phyloP scores from a whole-genome alignment of 1,140 invertebrate genomes.

The Pachypsylla venusta region DNA sequence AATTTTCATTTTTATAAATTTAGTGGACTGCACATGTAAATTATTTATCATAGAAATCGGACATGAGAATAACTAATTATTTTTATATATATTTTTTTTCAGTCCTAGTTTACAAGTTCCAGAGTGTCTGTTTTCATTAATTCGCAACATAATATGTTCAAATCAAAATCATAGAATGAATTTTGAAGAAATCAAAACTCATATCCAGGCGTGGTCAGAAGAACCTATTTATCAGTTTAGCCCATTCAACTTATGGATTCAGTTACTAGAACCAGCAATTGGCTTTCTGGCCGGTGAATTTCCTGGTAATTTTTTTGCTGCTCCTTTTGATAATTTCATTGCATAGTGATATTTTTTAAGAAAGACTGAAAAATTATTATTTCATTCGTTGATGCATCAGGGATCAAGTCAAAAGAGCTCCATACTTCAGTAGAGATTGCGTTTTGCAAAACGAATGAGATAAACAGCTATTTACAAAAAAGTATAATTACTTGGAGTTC shows the following conservation, averaged over 20 bases:
- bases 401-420: too few species aligned
- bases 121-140: slow-evolving; percentile 66
- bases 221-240: slow-evolving; percentile 64
- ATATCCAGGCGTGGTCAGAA: slow-evolving; percentile 60
- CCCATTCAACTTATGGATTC: slow-evolving; percentile 22
- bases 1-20: too few species aligned
- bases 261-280: slow-evolving; percentile 57
- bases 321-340: neutral
- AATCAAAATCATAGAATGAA: slow-evolving; percentile 66
- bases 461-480: too few species aligned
- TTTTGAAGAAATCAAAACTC: slow-evolving; percentile 51
- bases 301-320: slow-evolving; percentile 33
- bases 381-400: too few species aligned
- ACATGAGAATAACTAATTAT: slow-evolving; percentile 9
- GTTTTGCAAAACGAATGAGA: too few species aligned
- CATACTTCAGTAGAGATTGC: too few species aligned
- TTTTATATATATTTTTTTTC: slow-evolving; percentile 23
- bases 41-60: neutral
- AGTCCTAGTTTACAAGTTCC: slow-evolving; percentile 50
- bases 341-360: too few species aligned
- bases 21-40: too few species aligned
- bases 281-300: slow-evolving; percentile 78
- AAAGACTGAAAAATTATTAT: too few species aligned
- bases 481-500: too few species aligned
- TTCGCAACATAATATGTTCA: slow-evolving; percentile 65